A percentile compares a stretch with the other conserved stretches of the same genome.
phyloP scores from a whole-genome alignment of 2,113 vertebrate genomes.

The Eptesicus fuscus region DNA sequence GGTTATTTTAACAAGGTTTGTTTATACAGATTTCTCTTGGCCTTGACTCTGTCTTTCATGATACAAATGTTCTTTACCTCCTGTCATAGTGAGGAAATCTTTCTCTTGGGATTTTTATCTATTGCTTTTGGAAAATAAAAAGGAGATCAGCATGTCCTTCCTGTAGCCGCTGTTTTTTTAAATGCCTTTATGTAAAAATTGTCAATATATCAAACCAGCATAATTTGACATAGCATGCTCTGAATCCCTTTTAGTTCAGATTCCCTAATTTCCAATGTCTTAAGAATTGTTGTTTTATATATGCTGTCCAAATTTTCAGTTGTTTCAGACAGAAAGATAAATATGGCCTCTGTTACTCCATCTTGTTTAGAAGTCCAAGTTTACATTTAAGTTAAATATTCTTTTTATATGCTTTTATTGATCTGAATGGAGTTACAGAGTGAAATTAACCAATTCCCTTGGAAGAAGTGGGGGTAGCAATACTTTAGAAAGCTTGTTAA shows the following conservation, averaged over 20 bases:
- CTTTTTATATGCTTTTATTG: neutral
- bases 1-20: neutral
- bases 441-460: slow-evolving; percentile 69
- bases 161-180: neutral
- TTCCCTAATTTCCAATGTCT: neutral
- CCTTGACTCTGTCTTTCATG: neutral
- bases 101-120: neutral
- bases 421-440: slow-evolving; percentile 60
- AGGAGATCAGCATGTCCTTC: neutral
- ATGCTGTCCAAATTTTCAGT: neutral
- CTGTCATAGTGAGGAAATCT: neutral
- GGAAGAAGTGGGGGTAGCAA: slow-evolving; percentile 50
- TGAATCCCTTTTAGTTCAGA: neutral
- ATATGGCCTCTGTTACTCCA: neutral
- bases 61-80: neutral
- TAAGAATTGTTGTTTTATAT: neutral
- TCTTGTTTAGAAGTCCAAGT: neutral
- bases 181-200: neutral
- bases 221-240: neutral
- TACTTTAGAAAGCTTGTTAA: slow-evolving; percentile 69
- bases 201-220: neutral
- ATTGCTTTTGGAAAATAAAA: neutral
- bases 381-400: neutral
- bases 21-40: neutral
- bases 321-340: neutral